Base-by-base conservation (phyloP, 2,888 invertebrate genomes). In the Hecatera dysodea region DNA sequence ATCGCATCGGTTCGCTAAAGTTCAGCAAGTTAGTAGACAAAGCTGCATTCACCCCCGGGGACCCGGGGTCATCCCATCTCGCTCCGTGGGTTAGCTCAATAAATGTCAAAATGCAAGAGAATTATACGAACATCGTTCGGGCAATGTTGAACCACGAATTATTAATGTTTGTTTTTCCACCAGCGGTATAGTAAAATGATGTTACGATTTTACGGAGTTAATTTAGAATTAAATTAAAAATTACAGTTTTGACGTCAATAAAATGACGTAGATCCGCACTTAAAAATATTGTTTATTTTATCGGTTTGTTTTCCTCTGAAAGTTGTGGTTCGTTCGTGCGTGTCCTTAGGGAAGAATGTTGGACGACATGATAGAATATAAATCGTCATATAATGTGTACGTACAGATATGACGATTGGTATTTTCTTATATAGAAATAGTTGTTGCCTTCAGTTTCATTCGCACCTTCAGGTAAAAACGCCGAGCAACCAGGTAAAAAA, bases 231-330 rank as follows among this genome's bases (percentile, higher is more conserved):
- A 36, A 59, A 65, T 36, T 53, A 44, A n/a, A 27, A 63, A 48
- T 72, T n/a, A 55, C 4, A 61, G 61, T 61, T 64, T 33, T 48
- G 46, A 55, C 39, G 27, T 53, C 6, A 5, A 42, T 44, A 56
- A 9, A 0, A 27, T 66, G 11, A 29, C 24, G 52, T 24, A 46
- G 73, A 36, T 66, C 22, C 22, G 52, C 4, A 29, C 1, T 52
- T 39, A 44, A 66, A 73, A 73, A 66, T 66, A 73, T 52, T 39
- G n/a, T 22, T 52, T 46, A 74, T 66, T 22, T 52, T 46, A 74
- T 66, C 50, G 29, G 36, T 66, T 66, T 72, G 66, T 72, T 72
- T 72, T 74, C 74, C 67, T 74, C 52, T 39, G 57, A 66, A 67
- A 59, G 48, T 29, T 29, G 17, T 33, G 33, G 24, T 19, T 24